These are phyloP conservation scores for Adineta ricciae DNA, from an alignment of 2,888 invertebrate genomes.

Conservation along the genomic window DNA sequence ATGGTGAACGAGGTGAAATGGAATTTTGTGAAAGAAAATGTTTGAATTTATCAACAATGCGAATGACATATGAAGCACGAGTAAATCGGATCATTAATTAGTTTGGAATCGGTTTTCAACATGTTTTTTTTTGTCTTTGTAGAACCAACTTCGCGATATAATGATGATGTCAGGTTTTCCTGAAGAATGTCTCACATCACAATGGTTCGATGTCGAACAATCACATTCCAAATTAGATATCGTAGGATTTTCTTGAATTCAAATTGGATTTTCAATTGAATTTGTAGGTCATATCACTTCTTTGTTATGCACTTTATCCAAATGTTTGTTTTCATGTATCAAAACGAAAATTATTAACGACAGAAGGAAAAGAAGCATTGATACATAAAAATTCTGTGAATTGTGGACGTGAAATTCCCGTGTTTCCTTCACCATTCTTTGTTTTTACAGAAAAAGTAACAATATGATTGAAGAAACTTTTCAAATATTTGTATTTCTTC, in stretches of 20 bases:
- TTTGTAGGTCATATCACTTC: conserved; percentile 61
- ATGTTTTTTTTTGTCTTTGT: background rate
- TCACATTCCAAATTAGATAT: conserved; percentile 66
- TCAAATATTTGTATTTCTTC: background rate
- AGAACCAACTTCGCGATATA: conserved; percentile 61
- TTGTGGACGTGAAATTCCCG: conserved; percentile 53
- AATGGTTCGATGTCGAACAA: conserved; percentile 64
- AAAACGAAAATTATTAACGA: conserved; percentile 84
- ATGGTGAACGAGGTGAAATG: conserved; percentile 60
- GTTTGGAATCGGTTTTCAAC: no score
- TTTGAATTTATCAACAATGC: conserved; percentile 73
- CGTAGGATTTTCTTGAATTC: conserved; percentile 43
- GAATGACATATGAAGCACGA: conserved; percentile 62
- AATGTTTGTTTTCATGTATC: conserved; percentile 91
- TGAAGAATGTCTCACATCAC: conserved; percentile 69
- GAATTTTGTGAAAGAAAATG: conserved; percentile 83
- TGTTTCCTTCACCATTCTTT: conserved; percentile 84
- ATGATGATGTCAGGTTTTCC: conserved; percentile 72
- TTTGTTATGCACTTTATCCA: conserved; percentile 80
- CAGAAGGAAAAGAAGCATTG: conserved; percentile 82
- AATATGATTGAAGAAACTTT: background rate
- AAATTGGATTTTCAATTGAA: background rate
- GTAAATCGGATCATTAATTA: no score
- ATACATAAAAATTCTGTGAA: conserved; percentile 94
- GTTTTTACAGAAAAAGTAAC: conserved; percentile 85